A percentile compares a stretch with the other conserved stretches of the same genome.
Evolutionary conservation across 2,888 invertebrate species (phyloP).

Genomic region (Amaurobius ferox): DNA sequence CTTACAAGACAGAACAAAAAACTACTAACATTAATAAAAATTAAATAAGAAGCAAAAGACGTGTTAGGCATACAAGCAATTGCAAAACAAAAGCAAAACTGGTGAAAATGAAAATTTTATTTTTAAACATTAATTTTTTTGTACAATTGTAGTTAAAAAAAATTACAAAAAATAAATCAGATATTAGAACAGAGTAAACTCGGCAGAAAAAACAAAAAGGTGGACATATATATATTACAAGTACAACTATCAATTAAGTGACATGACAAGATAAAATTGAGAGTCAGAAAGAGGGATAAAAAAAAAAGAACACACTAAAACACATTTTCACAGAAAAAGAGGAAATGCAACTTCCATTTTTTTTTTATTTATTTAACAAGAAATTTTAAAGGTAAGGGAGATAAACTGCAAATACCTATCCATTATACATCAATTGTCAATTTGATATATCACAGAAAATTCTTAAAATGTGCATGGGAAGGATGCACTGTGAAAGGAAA

Average conservation of each 20-base stretch:
- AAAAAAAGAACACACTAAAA: not conserved
- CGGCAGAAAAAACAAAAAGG: not conserved
- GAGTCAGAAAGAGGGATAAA: not conserved
- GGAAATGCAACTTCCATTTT: no score
- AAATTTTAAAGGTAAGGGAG: not conserved
- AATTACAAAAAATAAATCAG: no score
- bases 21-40: not conserved
- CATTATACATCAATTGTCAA: not conserved
- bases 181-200: not conserved
- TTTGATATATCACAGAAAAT: not conserved
- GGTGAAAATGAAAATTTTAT: not conserved
- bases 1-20: not conserved
- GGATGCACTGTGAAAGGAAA: slow-evolving; percentile 15
- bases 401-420: not conserved
- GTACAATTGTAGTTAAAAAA: no score
- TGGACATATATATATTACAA: not conserved
- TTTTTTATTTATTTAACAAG: not conserved
- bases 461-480: not conserved
- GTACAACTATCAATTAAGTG: not conserved
- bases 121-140: not conserved
- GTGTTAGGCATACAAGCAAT: not conserved
- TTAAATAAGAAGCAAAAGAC: not conserved
- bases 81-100: no score
- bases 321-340: not conserved
- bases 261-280: not conserved